Evolutionary conservation across 2,113 vertebrate species (phyloP).

Genomic region (Lophochroa leadbeateri): DNA sequence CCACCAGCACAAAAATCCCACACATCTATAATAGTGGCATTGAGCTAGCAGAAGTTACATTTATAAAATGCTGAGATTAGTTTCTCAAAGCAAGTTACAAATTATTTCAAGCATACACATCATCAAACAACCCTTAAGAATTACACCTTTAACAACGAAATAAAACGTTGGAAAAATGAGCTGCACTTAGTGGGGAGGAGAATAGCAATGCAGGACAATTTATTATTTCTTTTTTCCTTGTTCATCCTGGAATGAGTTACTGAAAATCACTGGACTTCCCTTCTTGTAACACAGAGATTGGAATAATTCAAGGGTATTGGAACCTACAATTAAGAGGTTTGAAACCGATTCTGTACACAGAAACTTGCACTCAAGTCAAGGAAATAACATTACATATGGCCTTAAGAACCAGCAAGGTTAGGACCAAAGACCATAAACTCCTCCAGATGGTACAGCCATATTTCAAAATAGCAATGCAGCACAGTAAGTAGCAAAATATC

Average conservation of each 20-base stretch:
- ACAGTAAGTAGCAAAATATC: neutral
- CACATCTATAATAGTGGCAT: neutral
- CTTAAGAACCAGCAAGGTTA: neutral
- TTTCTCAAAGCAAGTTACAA: neutral
- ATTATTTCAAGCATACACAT: neutral
- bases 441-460: neutral
- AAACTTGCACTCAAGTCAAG: neutral
- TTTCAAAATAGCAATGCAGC: neutral
- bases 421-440: neutral
- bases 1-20: slow-evolving; percentile 10
- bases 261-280: neutral
- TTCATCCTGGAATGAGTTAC: neutral
- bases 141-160: neutral
- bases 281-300: neutral
- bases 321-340: neutral
- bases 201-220: neutral
- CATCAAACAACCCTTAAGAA: neutral
- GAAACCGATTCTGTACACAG: neutral
- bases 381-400: neutral
- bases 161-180: neutral
- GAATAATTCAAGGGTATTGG: neutral
- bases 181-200: neutral
- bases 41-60: neutral
- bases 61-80: neutral
- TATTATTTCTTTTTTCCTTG: neutral